Base-by-base conservation (phyloP, 2,797 vertebrate genomes). In the Simalia tracyae region DNA sequence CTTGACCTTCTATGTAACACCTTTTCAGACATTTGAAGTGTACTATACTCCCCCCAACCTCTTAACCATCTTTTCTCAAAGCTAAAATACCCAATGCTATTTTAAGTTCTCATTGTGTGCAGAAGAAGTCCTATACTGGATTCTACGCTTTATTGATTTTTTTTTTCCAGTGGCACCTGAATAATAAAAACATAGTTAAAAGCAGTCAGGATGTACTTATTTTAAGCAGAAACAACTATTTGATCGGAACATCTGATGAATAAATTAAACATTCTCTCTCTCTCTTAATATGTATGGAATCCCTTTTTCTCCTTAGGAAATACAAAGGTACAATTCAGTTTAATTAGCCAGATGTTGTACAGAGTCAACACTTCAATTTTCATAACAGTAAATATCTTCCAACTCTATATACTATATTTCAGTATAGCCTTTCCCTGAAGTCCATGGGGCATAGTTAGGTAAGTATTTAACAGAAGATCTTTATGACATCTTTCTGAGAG, bases 261-360 rank as follows among this genome's bases (percentile, higher is more conserved):
- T 46, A 24, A 84, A 91, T 68, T 57, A 46, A 86, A 87, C 28
- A 63, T 17, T 42, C 85, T 56, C 2, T 24, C 66, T 36, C 72
- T 92, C 28, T 89, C 89, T 91, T 86, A 31, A 87, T 87, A 87
- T 91, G 84, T 50, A 66, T 92, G 68, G 63, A 84, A 81, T 63
- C 81, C 66, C 57, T 86, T 89, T 6, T 64, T 66, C 72, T 84
- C 10, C 63, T 64, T 17, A 89, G 56, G 28, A 89, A 72, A 89
- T 57, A 42, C 10, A 89, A 36, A 5, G 57, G 36, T 57, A 59
- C n/a, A 31, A 46, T 42, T 89, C 36, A 28, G 31, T 60, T 36
- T 46, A 90, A 46, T 81, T 68, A n/a, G 15, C 10, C 50, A 86
- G 36, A 72, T 60, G 26, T 87, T 60, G 26, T 87, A 24, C 22